Evolutionary conservation across 1,140 invertebrate genomes (phyloP), one percentile per base, ranked within the genome.

Genomic region (Stratiolaelaps scimitus): DNA sequence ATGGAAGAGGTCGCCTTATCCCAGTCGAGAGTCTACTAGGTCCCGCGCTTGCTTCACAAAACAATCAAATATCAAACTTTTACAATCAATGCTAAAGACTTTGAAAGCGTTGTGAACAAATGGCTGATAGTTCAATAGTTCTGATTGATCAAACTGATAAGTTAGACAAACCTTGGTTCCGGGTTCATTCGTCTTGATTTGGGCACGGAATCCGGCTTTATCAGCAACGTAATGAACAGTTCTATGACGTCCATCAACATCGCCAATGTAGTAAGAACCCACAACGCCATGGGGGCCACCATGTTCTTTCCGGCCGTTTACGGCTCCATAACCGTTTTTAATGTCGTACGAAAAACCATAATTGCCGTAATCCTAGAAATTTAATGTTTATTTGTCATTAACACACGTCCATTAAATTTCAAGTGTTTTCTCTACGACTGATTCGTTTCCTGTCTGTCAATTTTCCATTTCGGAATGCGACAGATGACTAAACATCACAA

Each of bases 211-310:
- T 7, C 47, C 47, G 47, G 47, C 47, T 48, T 48, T 48, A 48
- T 48, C 47, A 48, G 47, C 47, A 15, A 48, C 47, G 47, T 60
- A 60, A 34, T 60, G 53, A 1, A 60, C 53, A 15, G 47, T 48
- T 15, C 47, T 19, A 15, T 48, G 47, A 48, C 47, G 47, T 6
- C 47, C 47, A 28, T 48, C 47, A 4, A 48, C 47, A 34, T 60
- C 53, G 26, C 53, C 53, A 23, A 60, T 60, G 23, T 60, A 60
- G 53, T 60, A 60, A 15, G 53, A 60, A 23, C 53, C 53, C 1
- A 26, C 15, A 48, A 48, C 47, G 28, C 47, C 47, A 28, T 48
- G 47, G 4, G 47, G 47, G 20, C 47, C 47, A 23, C 47, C 47
- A 4, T 19, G 28, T 28, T 48, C 47, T 28, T 48, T 48, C 47